Evolutionary conservation across 2,888 invertebrate genomes (phyloP).

Genomic region (Autographa gamma): DNA sequence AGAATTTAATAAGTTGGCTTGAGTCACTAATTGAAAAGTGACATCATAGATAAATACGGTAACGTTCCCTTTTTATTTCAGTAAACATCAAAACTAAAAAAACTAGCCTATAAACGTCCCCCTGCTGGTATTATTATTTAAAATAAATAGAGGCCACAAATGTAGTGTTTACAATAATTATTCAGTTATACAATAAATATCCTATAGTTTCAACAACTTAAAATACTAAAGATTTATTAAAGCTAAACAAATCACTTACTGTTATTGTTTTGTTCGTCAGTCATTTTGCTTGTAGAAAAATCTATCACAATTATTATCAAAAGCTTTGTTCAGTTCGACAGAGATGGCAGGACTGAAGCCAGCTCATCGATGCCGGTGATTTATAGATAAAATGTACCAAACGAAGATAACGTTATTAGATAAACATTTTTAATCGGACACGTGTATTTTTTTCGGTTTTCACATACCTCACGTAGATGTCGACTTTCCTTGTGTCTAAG

Average conservation of each 20-base stretch:
- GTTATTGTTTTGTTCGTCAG: not conserved
- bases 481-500: not conserved
- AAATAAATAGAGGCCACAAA: too few relatives aligned
- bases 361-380: not conserved
- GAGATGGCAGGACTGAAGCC: not conserved
- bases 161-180: too few relatives aligned
- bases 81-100: too few relatives aligned
- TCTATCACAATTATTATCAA: not conserved
- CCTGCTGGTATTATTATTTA: too few relatives aligned
- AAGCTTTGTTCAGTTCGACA: not conserved
- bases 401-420: not conserved
- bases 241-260: not conserved
- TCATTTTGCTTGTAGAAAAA: not conserved
- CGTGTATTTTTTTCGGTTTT: not conserved
- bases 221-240: too few relatives aligned
- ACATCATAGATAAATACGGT: too few relatives aligned
- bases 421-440: not conserved
- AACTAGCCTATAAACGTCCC: too few relatives aligned
- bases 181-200: too few relatives aligned
- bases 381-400: constrained; percentile 1
- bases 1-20: too few relatives aligned
- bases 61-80: too few relatives aligned
- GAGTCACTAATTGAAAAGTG: too few relatives aligned
- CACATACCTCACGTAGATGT: not conserved
- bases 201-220: too few relatives aligned